Conservation (phyloP, 2,113 vertebrate species). For the Cebidichthys violaceus region DNA sequence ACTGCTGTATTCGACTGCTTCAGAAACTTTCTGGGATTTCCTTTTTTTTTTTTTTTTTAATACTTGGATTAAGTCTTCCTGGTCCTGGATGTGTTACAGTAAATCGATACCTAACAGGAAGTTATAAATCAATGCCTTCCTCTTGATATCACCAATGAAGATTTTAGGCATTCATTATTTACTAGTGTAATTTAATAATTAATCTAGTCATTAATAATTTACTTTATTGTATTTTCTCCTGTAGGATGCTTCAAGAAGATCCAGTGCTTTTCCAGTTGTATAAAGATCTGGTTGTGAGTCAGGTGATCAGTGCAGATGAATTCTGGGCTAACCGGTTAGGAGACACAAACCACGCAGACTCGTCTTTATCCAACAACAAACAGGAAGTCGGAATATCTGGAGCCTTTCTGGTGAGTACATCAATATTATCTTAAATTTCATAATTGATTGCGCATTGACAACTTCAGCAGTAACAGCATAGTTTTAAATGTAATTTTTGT, state of each 20-base stretch:
- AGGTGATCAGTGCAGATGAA: slow-evolving; percentile 98
- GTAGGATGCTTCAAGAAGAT: slow-evolving; percentile 99
- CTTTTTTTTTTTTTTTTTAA: not conserved
- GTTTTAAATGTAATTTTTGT: slow-evolving; percentile 15
- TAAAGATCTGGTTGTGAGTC: slow-evolving; percentile 98
- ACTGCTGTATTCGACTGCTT: no score
- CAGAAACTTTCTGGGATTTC: not conserved
- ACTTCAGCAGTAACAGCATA: not conserved
- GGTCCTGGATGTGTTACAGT: not conserved
- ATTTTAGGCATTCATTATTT: not conserved
- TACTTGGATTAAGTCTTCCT: not conserved
- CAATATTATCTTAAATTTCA: slow-evolving; percentile 6
- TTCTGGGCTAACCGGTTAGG: slow-evolving; percentile 98
- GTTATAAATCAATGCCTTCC: not conserved
- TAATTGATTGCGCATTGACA: not conserved
- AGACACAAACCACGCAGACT: slow-evolving; percentile 87
- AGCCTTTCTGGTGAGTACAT: slow-evolving; percentile 92
- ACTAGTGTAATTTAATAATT: not conserved
- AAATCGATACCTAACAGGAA: not conserved
- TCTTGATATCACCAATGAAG: not conserved
- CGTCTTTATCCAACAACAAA: slow-evolving; percentile 86
- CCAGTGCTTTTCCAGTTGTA: slow-evolving; percentile 98
- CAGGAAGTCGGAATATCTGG: slow-evolving; percentile 99
- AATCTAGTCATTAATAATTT: not conserved
- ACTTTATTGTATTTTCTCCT: slow-evolving; percentile 46